Evolutionary conservation across 2,888 invertebrate genomes (phyloP).

Genomic region (Apomyelois bistriatella): DNA sequence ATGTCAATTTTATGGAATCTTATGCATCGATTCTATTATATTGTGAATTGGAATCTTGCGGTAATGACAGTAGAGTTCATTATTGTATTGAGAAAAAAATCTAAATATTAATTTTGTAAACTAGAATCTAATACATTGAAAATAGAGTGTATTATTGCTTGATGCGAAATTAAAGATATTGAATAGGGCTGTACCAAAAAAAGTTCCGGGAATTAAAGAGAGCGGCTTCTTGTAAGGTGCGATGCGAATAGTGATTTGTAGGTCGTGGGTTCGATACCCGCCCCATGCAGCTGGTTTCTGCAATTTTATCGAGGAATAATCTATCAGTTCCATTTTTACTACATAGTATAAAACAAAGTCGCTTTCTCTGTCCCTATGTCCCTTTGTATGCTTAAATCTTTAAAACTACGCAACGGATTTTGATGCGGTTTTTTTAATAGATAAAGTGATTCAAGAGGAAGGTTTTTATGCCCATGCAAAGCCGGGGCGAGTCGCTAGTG

Average conservation of each 20-base stretch:
- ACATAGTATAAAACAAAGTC: too few species aligned
- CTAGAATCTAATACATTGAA: background rate
- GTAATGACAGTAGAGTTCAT: background rate
- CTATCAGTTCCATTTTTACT: background rate
- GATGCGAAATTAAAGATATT: background rate
- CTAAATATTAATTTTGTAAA: background rate
- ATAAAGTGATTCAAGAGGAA: too few species aligned
- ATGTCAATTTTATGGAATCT: background rate
- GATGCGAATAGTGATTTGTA: background rate
- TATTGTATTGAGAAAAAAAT: background rate
- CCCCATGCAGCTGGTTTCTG: background rate
- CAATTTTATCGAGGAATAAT: background rate
- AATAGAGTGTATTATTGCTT: background rate
- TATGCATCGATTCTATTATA: background rate
- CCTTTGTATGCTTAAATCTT: too few species aligned
- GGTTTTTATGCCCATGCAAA: too few species aligned
- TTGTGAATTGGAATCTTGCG: background rate
- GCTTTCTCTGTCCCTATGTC: too few species aligned
- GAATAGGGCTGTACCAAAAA: slow-evolving; percentile 3
- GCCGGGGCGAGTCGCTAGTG: too few species aligned
- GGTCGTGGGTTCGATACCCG: background rate
- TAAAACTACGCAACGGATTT: too few species aligned
- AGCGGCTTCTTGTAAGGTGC: background rate
- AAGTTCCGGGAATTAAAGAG: slow-evolving; percentile 1
- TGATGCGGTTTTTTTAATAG: too few species aligned